Percentiles rank a stretch among this genome's conserved stretches.
These are phyloP conservation scores for Agriopis marginaria DNA, from an alignment of 2,888 invertebrate species.

Conservation along the genomic window DNA sequence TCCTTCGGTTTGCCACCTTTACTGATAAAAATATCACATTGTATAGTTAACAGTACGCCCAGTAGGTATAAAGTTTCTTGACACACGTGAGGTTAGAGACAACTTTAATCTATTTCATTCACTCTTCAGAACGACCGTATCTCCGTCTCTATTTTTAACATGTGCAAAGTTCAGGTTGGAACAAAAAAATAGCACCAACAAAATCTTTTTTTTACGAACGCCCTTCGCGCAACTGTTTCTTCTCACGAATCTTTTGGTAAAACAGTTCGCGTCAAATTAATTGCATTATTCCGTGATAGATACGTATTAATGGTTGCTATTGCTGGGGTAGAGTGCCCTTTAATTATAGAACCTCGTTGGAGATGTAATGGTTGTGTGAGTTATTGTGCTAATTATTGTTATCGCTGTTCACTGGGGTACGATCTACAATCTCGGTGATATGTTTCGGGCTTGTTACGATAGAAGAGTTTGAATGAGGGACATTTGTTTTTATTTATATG, in stretches of 20 bases:
- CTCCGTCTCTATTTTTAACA: neutral
- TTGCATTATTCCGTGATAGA: slow-evolving; percentile 83
- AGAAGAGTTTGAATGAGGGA: neutral
- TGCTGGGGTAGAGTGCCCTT: slow-evolving; percentile 66
- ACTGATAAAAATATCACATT: slow-evolving; percentile 9
- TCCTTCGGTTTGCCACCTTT: slow-evolving; percentile 12
- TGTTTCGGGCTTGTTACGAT: slow-evolving; percentile 15
- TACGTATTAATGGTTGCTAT: slow-evolving; percentile 78
- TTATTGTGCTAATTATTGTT: slow-evolving; percentile 71
- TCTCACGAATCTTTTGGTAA: slow-evolving; percentile 76
- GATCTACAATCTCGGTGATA: slow-evolving; percentile 16
- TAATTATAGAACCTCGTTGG: slow-evolving; percentile 78
- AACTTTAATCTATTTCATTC: neutral
- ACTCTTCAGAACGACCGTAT: neutral
- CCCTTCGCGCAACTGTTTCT: slow-evolving; percentile 70
- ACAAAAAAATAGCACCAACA: neutral
- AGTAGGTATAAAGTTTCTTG: neutral
- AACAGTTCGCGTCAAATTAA: slow-evolving; percentile 79
- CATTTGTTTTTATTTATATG: too few species aligned
- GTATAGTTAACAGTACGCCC: neutral
- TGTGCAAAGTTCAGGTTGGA: neutral
- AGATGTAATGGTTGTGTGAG: slow-evolving; percentile 70
- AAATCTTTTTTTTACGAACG: slow-evolving; percentile 64
- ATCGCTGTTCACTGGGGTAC: slow-evolving; percentile 26
- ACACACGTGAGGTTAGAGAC: neutral